phyloP scores from a whole-genome alignment of 92 coral and sea anemone species.

The Chrysogorgia sp. region DNA sequence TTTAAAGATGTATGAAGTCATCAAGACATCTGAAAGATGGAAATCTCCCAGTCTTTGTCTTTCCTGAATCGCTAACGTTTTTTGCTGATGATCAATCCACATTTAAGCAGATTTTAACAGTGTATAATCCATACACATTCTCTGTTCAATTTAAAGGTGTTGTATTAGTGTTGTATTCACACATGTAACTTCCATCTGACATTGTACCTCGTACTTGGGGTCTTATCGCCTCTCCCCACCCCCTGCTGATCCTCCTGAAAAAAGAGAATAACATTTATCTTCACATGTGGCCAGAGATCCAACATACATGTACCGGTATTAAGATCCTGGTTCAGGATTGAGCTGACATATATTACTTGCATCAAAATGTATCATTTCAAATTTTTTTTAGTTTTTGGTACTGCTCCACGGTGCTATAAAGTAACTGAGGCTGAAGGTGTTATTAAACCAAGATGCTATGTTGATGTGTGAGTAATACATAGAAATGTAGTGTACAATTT shows the following conservation, averaged over 20 bases:
- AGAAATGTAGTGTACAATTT: no score
- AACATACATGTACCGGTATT: no score
- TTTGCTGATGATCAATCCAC: conserved; percentile 90
- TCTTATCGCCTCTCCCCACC: no score
- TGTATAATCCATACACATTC: conserved; percentile 96
- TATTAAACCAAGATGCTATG: conserved; percentile 92
- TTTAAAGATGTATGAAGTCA: conserved; percentile 87
- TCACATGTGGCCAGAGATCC: no score
- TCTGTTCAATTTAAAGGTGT: conserved; percentile 91
- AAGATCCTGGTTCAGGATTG: no score
- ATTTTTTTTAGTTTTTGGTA: conserved; percentile 84
- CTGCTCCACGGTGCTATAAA: conserved; percentile 85
- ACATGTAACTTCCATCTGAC: no score
- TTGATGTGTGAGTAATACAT: conserved; percentile 77
- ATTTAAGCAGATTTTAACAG: conserved; percentile 92
- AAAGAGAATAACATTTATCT: no score
- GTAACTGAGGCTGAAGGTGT: conserved; percentile 97
- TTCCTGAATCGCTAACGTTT: conserved; percentile 90
- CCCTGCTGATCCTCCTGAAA: no score
- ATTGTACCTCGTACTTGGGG: no score
- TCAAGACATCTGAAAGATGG: conserved; percentile 97
- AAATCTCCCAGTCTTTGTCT: conserved; percentile 94
- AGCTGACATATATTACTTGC: neutral
- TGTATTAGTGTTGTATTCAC: no score
- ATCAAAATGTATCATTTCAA: no score